These are phyloP conservation scores for Stenoptilia bipunctidactyla DNA, from an alignment of 2,888 invertebrate genomes.

Conservation along the genomic window DNA sequence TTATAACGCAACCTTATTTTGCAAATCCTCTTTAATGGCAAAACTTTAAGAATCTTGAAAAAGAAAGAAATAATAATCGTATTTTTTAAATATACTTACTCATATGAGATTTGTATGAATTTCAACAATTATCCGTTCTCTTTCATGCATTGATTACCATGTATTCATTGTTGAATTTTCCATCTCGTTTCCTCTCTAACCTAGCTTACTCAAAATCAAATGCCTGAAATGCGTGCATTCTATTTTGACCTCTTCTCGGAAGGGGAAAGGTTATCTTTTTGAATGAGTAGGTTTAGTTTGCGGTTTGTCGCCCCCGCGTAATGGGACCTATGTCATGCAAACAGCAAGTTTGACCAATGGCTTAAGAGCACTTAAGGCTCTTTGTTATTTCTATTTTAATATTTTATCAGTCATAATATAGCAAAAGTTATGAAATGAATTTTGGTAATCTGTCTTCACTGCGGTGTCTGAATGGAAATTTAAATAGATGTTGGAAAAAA, in stretches of 20 bases:
- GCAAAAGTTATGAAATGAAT: too few relatives aligned
- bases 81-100: too few relatives aligned
- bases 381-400: too few relatives aligned
- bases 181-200: conserved; percentile 31
- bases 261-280: conserved; percentile 24
- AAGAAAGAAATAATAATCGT: too few relatives aligned
- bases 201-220: conserved; percentile 22
- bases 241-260: conserved; percentile 23
- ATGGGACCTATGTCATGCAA: conserved; percentile 46
- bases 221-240: background rate
- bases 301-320: conserved; percentile 61
- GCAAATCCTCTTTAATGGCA: too few relatives aligned
- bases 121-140: conserved; percentile 25
- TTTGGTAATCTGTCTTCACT: too few relatives aligned
- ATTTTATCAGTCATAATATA: too few relatives aligned
- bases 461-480: too few relatives aligned
- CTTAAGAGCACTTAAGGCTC: conserved; percentile 24
- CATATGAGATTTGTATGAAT: too few relatives aligned
- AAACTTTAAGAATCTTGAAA: too few relatives aligned
- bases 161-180: conserved; percentile 24
- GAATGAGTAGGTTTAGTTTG: conserved; percentile 57
- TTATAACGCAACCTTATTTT: too few relatives aligned
- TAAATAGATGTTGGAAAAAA: too few relatives aligned
- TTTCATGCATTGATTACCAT: conserved; percentile 20
- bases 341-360: conserved; percentile 70